Percentiles rank a stretch among this genome's conserved stretches.
phyloP scores from a whole-genome alignment of 2,888 invertebrate genomes.

The Diplazon laetatorius region DNA sequence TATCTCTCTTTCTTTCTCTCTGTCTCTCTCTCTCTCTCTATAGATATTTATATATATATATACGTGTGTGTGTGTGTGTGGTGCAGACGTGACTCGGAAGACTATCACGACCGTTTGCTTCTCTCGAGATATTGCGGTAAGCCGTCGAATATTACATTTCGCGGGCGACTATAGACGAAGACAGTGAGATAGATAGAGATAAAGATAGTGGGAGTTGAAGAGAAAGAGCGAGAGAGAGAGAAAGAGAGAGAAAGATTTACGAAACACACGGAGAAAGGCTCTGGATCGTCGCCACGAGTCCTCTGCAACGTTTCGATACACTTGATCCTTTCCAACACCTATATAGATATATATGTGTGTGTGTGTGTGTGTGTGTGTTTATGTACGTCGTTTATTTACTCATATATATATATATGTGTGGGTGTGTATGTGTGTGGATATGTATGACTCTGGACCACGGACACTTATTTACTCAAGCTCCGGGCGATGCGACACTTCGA shows the following conservation, averaged over 20 bases:
- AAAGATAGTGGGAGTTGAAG: background rate
- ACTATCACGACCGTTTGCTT: constrained; percentile 50
- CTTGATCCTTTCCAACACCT: constrained; percentile 26
- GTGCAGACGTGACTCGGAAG: constrained; percentile 47
- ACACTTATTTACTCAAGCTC: constrained; percentile 17
- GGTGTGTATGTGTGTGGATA: too few relatives aligned
- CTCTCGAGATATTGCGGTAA: constrained; percentile 70
- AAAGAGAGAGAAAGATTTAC: too few relatives aligned
- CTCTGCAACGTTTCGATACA: constrained; percentile 34
- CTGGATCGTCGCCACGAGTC: constrained; percentile 42
- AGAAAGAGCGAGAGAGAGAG: background rate
- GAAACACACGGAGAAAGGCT: background rate
- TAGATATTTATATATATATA: too few relatives aligned
- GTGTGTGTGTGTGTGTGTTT: too few relatives aligned
- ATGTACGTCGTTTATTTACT: too few relatives aligned
- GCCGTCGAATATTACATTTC: constrained; percentile 71
- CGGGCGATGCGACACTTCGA: constrained; percentile 31
- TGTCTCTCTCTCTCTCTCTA: too few relatives aligned
- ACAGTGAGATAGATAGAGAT: constrained; percentile 25
- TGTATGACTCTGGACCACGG: constrained; percentile 6
- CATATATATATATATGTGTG: too few relatives aligned
- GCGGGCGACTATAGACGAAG: constrained; percentile 35
- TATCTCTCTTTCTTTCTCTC: too few relatives aligned
- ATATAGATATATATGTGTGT: too few relatives aligned
- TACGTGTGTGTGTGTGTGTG: too few relatives aligned